Conservation (phyloP, 2,797 vertebrate genomes). For the Arremon brunneinucha region DNA sequence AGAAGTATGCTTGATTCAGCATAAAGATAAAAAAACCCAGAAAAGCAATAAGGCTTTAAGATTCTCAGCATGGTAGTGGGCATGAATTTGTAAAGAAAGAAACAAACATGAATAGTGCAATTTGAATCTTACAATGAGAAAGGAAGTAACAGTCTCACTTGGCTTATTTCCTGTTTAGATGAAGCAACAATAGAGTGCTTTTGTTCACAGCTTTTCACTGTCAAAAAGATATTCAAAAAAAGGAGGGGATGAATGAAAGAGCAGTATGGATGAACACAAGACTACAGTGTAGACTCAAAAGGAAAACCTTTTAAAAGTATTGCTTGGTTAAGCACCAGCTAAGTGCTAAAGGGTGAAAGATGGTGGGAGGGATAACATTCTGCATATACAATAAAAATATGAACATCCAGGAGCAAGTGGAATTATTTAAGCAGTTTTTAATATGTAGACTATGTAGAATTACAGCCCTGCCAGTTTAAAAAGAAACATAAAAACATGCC, state of each 20-base stretch:
- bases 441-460: slow-evolving; percentile 19
- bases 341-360: neutral
- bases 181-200: neutral
- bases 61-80: neutral
- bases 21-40: neutral
- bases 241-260: neutral
- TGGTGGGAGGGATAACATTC: neutral
- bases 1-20: neutral
- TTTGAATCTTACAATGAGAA: neutral
- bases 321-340: neutral
- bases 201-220: neutral
- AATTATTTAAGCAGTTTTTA: slow-evolving; percentile 13
- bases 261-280: neutral
- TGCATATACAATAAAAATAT: neutral
- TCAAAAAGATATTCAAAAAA: neutral
- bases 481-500: neutral
- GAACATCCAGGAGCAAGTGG: neutral
- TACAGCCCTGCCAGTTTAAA: slow-evolving; percentile 33
- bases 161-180: neutral
- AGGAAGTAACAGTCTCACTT: neutral
- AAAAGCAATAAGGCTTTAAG: neutral
- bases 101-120: neutral
- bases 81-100: neutral
- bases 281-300: neutral
- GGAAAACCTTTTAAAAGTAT: neutral